phyloP scores from a whole-genome alignment of 2,888 invertebrate genomes.

The Anthrax anthrax region DNA sequence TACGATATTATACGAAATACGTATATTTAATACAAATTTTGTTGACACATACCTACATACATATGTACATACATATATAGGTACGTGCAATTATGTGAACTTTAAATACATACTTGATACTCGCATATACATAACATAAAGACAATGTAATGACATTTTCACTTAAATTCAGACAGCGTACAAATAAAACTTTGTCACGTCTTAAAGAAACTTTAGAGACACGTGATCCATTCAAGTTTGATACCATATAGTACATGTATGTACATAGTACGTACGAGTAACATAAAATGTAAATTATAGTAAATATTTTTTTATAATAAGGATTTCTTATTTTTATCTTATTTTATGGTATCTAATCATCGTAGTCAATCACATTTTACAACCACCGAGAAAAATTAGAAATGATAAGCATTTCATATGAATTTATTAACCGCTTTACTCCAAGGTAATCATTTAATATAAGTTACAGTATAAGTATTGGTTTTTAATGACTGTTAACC shows the following conservation, averaged over 20 bases:
- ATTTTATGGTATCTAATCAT: too few species aligned
- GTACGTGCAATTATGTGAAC: background rate
- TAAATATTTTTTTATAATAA: too few species aligned
- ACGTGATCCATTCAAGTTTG: constrained; percentile 9
- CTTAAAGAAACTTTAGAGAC: constrained; percentile 9
- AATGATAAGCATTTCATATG: background rate
- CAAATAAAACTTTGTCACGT: constrained; percentile 12
- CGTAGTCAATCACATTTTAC: background rate
- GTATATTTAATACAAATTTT: too few species aligned
- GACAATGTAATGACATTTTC: constrained; percentile 5
- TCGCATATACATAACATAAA: too few species aligned
- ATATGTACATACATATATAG: too few species aligned
- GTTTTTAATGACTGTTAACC: constrained; percentile 6
- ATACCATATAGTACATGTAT: background rate
- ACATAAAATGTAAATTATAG: too few species aligned
- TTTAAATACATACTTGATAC: too few species aligned
- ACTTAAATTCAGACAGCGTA: constrained; percentile 10
- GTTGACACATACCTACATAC: too few species aligned
- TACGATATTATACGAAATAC: background rate
- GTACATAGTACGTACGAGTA: too few species aligned
- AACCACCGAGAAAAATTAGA: background rate
- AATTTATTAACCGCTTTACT: too few species aligned
- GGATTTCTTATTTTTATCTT: too few species aligned
- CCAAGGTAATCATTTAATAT: constrained; percentile 9
- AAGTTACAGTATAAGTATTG: constrained; percentile 8